Evolutionary conservation across 2,797 vertebrate genomes (phyloP), one percentile per base, ranked within the genome.

Genomic region (Melanotaenia parkinsoni): DNA sequence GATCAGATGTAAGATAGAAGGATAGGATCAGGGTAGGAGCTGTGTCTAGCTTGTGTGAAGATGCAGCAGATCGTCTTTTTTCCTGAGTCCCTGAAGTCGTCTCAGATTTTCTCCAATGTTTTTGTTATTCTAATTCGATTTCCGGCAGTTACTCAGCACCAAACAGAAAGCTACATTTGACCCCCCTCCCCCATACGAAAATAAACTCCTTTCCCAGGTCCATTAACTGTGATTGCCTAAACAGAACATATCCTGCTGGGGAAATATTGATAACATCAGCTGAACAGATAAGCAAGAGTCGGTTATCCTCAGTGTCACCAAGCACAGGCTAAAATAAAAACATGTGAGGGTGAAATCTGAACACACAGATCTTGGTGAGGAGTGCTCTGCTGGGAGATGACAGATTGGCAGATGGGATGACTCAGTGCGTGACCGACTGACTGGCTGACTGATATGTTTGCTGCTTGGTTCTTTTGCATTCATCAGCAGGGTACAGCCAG

Each of bases 401-500:
- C 76, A 57, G 82, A 80, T 72, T 70, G 82, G 80, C 70, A 79
- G 80, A 74, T 35, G 69, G 67, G 83, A 71, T 54, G 83, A 77
- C 51, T 88, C 72, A 1, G 69, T 80, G 88, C 40, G 24, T 77
- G 84, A 82, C 79, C 35, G 45, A 64, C 72, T 58, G 65, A 67
- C 70, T 58, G 63, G 12, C 72, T 30, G 51, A 56, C 75, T 79
- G 74, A 83, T 86, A 81, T 77, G 74, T n/a, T 50, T 10, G 8
- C 18, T n/a, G 45, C 16, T 47, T 47, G 13, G 6, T 47, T 47
- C 18, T n/a, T 73, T 77, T 50, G 70, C 84, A 89, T 93, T 92
- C 72, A 79, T 81, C 89, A 88, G 88, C 79, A 7, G 88, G 82
- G 86, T 77, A 76, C 79, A 84, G 89, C 81, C 86, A 88, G 84